Evolutionary conservation across 2,797 vertebrate genomes (phyloP), one percentile per base, ranked within the genome.

Genomic region (Sebastes hubbsi): DNA sequence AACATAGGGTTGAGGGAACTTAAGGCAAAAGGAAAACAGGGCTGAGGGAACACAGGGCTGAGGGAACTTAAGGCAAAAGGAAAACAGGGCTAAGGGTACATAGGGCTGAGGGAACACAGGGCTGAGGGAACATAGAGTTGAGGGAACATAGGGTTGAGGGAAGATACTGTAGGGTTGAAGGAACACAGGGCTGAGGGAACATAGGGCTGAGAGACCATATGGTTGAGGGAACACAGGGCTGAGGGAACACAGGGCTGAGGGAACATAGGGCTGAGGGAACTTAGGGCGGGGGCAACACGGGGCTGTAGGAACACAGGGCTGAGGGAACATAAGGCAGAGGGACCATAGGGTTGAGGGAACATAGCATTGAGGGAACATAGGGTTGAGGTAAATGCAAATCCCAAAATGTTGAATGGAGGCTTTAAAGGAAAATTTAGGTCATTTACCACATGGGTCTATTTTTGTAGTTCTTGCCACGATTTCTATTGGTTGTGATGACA

Each of bases 81-180:
- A 46, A 46, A 6, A 38, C 0, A 1, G 36, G 36, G 36, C 1
- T 14, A 13, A 38, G 36, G 36, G 2, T 14, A 14, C 36, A 3
- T 0, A 14, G 36, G 36, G 13, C 0, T 38, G 36, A 38, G 13
- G 36, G 5, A 38, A 38, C 42, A 3, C 0, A 8, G 14, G 38
- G 38, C 0, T 42, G 14, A 42, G 14, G 38, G 38, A 42, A 42
- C 13, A 6, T 0, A 16, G 38, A 13, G 38, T 0, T 38, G 12
- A 38, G 36, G 36, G 12, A 38, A 13, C 12, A 5, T 0, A 5
- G 36, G 36, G 36, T 0, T 29, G 27, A 29, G 27, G 5, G 12
- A 38, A 38, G 0, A 36, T 36, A 36, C 27, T 3, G 1, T 27
- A n/a, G 1, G 49, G n/a, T 0, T 2, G 3, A 52, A 2, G 11